Conservation (phyloP, 53 echinoderm and acorn worm genomes). For the Henricia sp. region DNA sequence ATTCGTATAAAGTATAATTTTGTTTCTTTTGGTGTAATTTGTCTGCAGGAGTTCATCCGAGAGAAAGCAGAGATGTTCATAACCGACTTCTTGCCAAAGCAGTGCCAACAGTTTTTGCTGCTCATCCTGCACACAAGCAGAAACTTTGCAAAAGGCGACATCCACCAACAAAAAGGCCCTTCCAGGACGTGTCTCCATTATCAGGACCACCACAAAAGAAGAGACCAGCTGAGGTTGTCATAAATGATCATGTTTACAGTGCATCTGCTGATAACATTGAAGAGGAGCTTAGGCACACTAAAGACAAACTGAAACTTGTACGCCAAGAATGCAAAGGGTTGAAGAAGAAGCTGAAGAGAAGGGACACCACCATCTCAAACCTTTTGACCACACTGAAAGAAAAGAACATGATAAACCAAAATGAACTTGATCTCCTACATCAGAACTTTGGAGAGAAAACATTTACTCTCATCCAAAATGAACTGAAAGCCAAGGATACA, state of each 20-base stretch:
- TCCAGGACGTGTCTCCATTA: background rate
- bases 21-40: background rate
- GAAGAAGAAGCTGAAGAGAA: constrained; percentile 54
- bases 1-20: background rate
- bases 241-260: background rate
- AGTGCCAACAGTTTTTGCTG: constrained; percentile 54
- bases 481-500: constrained; percentile 41
- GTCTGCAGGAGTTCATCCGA: constrained; percentile 56
- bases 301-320: constrained; percentile 53
- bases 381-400: constrained; percentile 48
- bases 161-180: constrained; percentile 18
- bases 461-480: constrained; percentile 51
- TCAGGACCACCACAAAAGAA: constrained; percentile 1
- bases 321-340: constrained; percentile 48
- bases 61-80: constrained; percentile 23
- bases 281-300: constrained; percentile 53
- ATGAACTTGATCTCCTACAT: constrained; percentile 54
- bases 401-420: constrained; percentile 47
- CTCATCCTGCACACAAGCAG: constrained; percentile 50
- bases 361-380: constrained; percentile 26
- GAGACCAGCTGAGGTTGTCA: background rate
- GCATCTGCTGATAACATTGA: too few relatives aligned
- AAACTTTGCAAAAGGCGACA: too few relatives aligned
- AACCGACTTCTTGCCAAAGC: constrained; percentile 32
- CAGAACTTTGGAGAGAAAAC: constrained; percentile 61